Base-by-base conservation (phyloP, 1,140 invertebrate genomes). In the Cotesia vestalis region DNA sequence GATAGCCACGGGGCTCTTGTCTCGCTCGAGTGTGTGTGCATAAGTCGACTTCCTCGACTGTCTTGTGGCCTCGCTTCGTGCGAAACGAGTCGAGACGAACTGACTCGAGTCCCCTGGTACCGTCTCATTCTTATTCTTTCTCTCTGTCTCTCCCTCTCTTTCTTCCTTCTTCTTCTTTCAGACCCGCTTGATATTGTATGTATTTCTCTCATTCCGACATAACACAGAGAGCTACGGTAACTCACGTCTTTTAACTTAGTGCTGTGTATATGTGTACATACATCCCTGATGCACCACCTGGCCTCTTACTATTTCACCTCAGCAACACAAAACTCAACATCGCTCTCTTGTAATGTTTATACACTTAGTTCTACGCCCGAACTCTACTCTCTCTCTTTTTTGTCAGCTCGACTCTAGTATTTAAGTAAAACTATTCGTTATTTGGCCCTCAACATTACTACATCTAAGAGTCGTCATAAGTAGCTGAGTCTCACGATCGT, bases 1-100 rank as follows among this genome's bases (percentile, higher is more conserved):
- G 66, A 67, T 67, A 67, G 51, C 66, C 66, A 67, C 51, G 34
- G 66, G 27, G 66, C 66, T 67, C 12, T 67, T 55, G 38, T 55
- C 66, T 67, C 40, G 12, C 17, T 53, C n/a, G 35, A 46, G 51
- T 68, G 62, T 71, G 51, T 59, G 62, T 35, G 59, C 52, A 66
- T 55, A 38, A 62, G 52, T 9, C 35, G 69, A 71, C 69, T 71
- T 71, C 69, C 69, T 71, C 36, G 17, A 51, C 36, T 9, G 34
- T 66, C 63, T 60, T 72, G 64, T 38, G 64, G 38, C 63, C 53
- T 72, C 63, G 70, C 51, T 55, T 55, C 66, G 64, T 72, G 71
- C 64, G 71, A 72, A 72, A 61, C 64, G 71, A 72, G 64, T 72
- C 55, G 71, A 72, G 64, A 72, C 70, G 53, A 55, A 35, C 69